Evolutionary conservation across 2,888 invertebrate genomes (phyloP).

Genomic region (Metacarcinus magister): DNA sequence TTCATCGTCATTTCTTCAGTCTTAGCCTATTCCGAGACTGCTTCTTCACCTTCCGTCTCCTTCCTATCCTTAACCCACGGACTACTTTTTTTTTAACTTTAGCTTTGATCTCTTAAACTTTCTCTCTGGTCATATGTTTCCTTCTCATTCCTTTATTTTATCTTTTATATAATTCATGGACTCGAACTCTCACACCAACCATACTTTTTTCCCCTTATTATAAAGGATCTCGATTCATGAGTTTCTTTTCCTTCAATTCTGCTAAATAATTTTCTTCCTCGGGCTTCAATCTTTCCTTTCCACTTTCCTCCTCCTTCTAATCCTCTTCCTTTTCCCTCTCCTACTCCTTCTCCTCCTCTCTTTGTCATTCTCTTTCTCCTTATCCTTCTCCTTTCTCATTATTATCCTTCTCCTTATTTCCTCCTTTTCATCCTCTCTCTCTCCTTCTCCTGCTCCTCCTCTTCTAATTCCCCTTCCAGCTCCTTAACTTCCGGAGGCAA

Average conservation of each 20-base stretch:
- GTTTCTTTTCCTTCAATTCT: neutral
- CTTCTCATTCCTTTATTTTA: neutral
- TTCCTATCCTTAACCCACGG: neutral
- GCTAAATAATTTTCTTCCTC: neutral
- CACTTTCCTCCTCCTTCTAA: neutral
- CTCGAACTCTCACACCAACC: neutral
- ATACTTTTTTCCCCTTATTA: neutral
- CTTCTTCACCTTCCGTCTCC: neutral
- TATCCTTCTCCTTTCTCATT: no score
- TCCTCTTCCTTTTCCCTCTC: neutral
- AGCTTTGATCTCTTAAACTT: neutral
- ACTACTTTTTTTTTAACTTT: neutral
- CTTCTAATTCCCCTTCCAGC: neutral
- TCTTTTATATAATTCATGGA: neutral
- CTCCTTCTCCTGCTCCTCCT: neutral
- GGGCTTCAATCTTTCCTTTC: neutral
- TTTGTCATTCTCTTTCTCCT: no score
- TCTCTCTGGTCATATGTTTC: neutral
- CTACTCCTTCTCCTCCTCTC: neutral
- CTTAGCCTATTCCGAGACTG: neutral
- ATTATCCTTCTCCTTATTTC: no score
- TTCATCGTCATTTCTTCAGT: neutral
- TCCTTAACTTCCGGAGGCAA: neutral
- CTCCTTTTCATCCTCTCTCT: no score
- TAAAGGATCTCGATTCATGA: slow-evolving; percentile 4